A percentile compares a stretch with the other conserved stretches of the same genome.
phyloP scores from a whole-genome alignment of 2,888 invertebrate genomes.

The Drosophila formosana region DNA sequence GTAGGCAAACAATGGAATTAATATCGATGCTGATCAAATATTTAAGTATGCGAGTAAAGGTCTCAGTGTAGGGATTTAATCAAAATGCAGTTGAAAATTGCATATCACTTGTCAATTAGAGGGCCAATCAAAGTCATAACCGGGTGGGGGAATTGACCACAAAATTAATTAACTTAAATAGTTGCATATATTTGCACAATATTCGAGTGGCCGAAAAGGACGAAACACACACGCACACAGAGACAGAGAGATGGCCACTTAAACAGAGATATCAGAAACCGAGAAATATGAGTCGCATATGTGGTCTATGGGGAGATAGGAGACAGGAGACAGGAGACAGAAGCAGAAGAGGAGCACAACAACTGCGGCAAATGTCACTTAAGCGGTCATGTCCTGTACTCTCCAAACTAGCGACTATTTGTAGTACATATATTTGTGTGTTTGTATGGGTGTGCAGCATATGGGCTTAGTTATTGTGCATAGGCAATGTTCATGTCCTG shows the following conservation, averaged over 20 bases:
- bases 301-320: conserved; percentile 7
- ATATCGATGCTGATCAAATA: conserved; percentile 24
- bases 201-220: conserved; percentile 30
- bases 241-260: conserved; percentile 31
- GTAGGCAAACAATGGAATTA: conserved; percentile 19
- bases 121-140: conserved; percentile 31
- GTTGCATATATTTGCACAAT: conserved; percentile 45
- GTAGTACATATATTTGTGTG: conserved; percentile 6
- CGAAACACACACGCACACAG: neutral
- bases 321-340: neutral
- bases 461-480: conserved; percentile 71
- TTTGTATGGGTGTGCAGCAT: conserved; percentile 38
- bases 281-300: conserved; percentile 58
- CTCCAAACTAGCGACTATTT: conserved; percentile 45
- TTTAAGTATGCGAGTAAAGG: conserved; percentile 6
- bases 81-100: conserved; percentile 38
- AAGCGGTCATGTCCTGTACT: conserved; percentile 53
- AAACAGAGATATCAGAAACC: conserved; percentile 45
- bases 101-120: conserved; percentile 36
- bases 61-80: conserved; percentile 23
- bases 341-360: conserved; percentile 28
- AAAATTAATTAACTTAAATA: conserved; percentile 80
- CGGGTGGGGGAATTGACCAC: conserved; percentile 49
- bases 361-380: conserved; percentile 70
- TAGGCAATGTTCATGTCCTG: conserved; percentile 72